Evolutionary conservation across 1,140 invertebrate genomes (phyloP), one percentile per base, ranked within the genome.

Genomic region (Callitettix versicolor): DNA sequence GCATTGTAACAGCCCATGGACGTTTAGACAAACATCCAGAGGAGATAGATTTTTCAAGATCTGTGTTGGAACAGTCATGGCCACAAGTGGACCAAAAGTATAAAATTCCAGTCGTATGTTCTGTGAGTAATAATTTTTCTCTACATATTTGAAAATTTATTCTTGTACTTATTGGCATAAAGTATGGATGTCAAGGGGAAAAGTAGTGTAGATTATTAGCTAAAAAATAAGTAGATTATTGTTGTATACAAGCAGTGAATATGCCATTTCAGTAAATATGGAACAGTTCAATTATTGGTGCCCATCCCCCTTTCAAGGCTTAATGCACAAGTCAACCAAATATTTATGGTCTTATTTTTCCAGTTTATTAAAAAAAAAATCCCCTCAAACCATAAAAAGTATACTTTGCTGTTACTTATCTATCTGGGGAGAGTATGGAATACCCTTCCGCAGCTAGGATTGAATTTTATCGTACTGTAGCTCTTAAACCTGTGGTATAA

Each of bases 11-110:
- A 1, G 78, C 79, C 7, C 75, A 78, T 4, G 70, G 79, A 56
- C 73, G 76, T 65, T 62, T 78, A 15, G 70, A 71, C 67, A 53
- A 64, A 48, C 61, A 69, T 47, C 68, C 72, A 30, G 59, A 68
- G 7, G 75, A 79, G 67, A 71, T 87, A 17, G 61, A 75, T 30
- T 86, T 83, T 78, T 65, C 82, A 22, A 73, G 76, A 58, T 69
- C 76, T 68, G 79, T 88, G 15, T 69, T 85, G 0, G 69, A 82
- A 49, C 86, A 90, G 69, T 71, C 64, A 3, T 95, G 91, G 91
- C 92, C 93, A 1, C 67, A 77, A 61, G 74, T 93, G 14, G 89
- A 95, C 71, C 66, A 72, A 18, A 66, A 84, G 58, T 92, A 83
- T 68, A 24, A 33, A 22, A 20, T 56, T 6, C 21, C 36, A 14